These are phyloP conservation scores for Erpetoichthys calabaricus DNA, from an alignment of 2,797 vertebrate species.

Conservation along the genomic window DNA sequence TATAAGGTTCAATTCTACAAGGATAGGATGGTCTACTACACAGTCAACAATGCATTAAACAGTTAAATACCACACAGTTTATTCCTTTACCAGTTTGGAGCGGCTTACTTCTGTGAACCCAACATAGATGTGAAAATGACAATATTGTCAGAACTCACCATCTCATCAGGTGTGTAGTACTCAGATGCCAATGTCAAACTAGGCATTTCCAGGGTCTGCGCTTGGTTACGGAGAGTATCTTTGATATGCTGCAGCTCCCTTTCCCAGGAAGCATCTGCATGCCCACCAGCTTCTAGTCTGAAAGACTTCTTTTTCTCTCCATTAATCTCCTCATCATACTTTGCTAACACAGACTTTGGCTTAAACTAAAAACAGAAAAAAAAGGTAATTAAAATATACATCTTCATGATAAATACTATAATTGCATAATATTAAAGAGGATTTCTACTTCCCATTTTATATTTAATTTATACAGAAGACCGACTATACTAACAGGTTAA, in stretches of 20 bases:
- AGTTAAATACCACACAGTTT: too few species aligned
- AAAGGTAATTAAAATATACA: not conserved
- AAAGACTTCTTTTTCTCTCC: constrained; percentile 79
- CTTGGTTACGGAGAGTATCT: constrained; percentile 56
- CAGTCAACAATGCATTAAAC: too few species aligned
- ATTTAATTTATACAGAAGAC: too few species aligned
- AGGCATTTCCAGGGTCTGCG: constrained; percentile 61
- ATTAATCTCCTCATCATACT: constrained; percentile 85
- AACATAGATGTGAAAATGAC: too few species aligned
- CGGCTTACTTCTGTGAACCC: too few species aligned
- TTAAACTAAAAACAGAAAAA: constrained; percentile 36
- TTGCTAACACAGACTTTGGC: constrained; percentile 56
- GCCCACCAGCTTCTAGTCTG: constrained; percentile 55
- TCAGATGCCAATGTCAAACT: constrained; percentile 59
- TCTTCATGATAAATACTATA: not conserved
- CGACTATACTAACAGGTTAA: too few species aligned
- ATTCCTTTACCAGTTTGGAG: too few species aligned
- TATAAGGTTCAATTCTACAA: too few species aligned
- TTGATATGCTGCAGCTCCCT: constrained; percentile 67
- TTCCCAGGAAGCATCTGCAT: constrained; percentile 52
- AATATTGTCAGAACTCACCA: constrained; percentile 43
- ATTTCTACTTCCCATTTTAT: too few species aligned
- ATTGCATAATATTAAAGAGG: too few species aligned
- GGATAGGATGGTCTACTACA: too few species aligned
- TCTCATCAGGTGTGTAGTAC: constrained; percentile 73